These are phyloP conservation scores for Chelidonichthys spinosus DNA, from an alignment of 2,797 vertebrate species.

Conservation along the genomic window DNA sequence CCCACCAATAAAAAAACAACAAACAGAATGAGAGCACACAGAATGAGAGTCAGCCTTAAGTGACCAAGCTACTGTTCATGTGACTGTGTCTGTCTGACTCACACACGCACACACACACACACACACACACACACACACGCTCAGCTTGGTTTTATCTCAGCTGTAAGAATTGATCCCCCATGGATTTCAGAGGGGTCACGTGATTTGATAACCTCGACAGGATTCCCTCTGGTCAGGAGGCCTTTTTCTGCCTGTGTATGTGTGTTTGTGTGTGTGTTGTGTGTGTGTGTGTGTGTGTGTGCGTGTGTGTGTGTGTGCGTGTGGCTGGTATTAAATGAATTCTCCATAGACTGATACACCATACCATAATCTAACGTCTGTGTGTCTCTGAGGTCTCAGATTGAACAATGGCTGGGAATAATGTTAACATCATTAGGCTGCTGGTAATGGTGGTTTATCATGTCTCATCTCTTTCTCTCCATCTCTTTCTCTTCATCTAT, in stretches of 20 bases:
- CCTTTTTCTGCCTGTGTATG: constrained; percentile 62
- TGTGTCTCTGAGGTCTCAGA: constrained; percentile 92
- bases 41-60: constrained; percentile 73
- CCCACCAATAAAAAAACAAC: constrained; percentile 71
- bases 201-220: constrained; percentile 95
- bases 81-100: constrained; percentile 57
- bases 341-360: constrained; percentile 92
- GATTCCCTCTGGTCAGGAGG: constrained; percentile 86
- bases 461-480: constrained; percentile 81
- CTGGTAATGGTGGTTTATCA: constrained; percentile 93
- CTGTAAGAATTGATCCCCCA: constrained; percentile 88
- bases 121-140: constrained; percentile 27
- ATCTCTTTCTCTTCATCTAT: constrained; percentile 56
- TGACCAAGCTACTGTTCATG: constrained; percentile 76
- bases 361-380: constrained; percentile 87
- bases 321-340: constrained; percentile 93
- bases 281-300: constrained; percentile 36
- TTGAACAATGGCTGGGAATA: constrained; percentile 93
- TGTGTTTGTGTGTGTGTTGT: constrained; percentile 31
- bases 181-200: constrained; percentile 88
- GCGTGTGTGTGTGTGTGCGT: constrained; percentile 30
- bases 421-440: constrained; percentile 95
- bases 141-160: constrained; percentile 62
- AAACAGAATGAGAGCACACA: constrained; percentile 69
- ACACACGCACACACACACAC: constrained; percentile 19